phyloP scores from a whole-genome alignment of 1,140 invertebrate species.

The Stenopsyche tienmushanensis region DNA sequence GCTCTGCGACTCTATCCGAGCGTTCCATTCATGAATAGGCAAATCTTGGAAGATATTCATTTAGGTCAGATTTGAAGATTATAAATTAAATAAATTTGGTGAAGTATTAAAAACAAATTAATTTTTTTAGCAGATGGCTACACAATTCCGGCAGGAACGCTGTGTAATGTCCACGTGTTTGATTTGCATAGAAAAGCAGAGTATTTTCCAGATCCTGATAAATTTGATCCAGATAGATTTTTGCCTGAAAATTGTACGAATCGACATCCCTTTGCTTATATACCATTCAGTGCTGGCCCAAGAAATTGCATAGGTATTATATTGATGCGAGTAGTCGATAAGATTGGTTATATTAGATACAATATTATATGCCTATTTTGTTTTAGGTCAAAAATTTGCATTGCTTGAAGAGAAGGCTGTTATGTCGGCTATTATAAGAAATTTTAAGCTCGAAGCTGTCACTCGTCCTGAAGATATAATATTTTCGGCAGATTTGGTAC shows the following conservation, averaged over 20 bases:
- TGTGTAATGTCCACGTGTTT: constrained; percentile 44
- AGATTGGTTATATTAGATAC: too few species aligned
- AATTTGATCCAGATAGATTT: too few species aligned
- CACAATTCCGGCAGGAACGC: constrained; percentile 19
- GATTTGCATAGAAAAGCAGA: constrained; percentile 69
- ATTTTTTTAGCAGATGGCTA: constrained; percentile 17
- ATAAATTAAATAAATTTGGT: too few species aligned
- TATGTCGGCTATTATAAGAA: constrained; percentile 63
- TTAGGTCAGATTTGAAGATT: constrained; percentile 49
- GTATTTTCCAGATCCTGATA: too few species aligned
- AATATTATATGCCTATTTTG: neutral
- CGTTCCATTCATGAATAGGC: constrained; percentile 60
- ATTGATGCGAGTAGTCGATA: constrained; percentile 76
- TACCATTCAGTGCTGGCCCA: too few species aligned
- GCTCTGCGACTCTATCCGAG: constrained; percentile 61
- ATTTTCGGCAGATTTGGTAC: constrained; percentile 57
- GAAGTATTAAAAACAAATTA: too few species aligned
- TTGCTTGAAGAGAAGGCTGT: constrained; percentile 70
- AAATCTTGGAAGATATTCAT: constrained; percentile 48
- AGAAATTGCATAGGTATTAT: constrained; percentile 75
- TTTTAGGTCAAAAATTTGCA: constrained; percentile 69
- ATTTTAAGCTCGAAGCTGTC: constrained; percentile 59
- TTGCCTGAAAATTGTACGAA: constrained; percentile 66
- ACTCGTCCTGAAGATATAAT: constrained; percentile 58
- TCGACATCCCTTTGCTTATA: constrained; percentile 68